phyloP scores from a whole-genome alignment of 2,113 vertebrate genomes.

The Brachypodius melanocephalos region DNA sequence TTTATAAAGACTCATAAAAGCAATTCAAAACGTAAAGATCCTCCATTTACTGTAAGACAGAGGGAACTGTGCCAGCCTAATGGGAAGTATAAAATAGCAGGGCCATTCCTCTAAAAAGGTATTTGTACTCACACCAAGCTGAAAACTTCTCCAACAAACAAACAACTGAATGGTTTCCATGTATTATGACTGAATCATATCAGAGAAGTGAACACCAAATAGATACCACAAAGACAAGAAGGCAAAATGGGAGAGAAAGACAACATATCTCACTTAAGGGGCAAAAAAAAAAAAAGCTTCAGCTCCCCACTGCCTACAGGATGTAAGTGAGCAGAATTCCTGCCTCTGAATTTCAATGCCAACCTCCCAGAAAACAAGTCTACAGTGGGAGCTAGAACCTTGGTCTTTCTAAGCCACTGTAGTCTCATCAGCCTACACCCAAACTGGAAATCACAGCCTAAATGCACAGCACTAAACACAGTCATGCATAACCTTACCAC shows the following conservation, averaged over 20 bases:
- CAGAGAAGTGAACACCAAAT: background rate
- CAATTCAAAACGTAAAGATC: slow-evolving; percentile 38
- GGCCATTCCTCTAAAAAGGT: background rate
- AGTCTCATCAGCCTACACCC: background rate
- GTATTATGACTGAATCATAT: background rate
- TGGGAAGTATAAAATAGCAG: slow-evolving; percentile 31
- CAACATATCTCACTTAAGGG: background rate
- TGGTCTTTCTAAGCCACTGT: background rate
- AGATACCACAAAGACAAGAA: background rate
- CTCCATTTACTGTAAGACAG: slow-evolving; percentile 7
- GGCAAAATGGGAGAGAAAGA: background rate
- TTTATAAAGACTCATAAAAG: slow-evolving; percentile 30
- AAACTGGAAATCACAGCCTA: slow-evolving; percentile 46
- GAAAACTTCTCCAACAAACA: slow-evolving; percentile 15
- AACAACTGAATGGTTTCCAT: background rate
- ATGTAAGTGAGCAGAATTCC: background rate
- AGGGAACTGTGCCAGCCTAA: slow-evolving; percentile 34
- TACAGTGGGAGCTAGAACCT: background rate
- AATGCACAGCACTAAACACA: slow-evolving; percentile 51
- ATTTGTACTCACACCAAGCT: background rate
- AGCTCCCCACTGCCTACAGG: background rate
- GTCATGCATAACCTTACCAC: slow-evolving; percentile 62
- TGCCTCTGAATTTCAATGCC: background rate
- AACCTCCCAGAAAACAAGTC: background rate
- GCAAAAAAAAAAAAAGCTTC: background rate